Base-by-base conservation (phyloP, 1,140 invertebrate genomes). In the Arctopsyche grandis region DNA sequence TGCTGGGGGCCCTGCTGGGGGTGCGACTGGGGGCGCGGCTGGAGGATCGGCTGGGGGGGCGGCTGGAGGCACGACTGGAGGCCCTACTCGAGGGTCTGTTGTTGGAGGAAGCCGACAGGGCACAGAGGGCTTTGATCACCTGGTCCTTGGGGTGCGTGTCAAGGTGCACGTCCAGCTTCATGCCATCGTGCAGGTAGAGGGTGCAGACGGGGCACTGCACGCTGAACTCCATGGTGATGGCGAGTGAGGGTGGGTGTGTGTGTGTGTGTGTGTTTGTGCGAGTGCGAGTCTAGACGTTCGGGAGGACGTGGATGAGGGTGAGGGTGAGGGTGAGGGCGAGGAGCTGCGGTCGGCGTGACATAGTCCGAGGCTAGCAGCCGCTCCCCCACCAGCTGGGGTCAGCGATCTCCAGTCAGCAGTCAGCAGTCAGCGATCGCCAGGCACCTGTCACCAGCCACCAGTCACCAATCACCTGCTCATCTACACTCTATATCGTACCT, bases 91-190 rank as follows among this genome's bases (percentile, higher is more conserved):
- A 4, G 29, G 7, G 9, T 12, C 63, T 14, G 22, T 21, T 69
- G 22, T 9, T n/a, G 22, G 63, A 26, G 10, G 22, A 1, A 5
- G 21, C 29, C 48, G 87, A 85, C 26, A 88, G 78, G 79, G 52
- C 84, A 82, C 88, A 89, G 60, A 96, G 86, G n/a, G 94, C 94
- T 84, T 93, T 93, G 80, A 95, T 95, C 26, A 96, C 93, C 85
- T 95, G 93, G 84, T 95, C 94, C 85, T 95, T 95, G 22, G 94
- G 94, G 89, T 95, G 94, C 7, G 93, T 95, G 83, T 94, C 91
- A 84, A 96, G 89, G 86, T 95, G 94, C 79, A 90, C 91, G 83
- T 94, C 92, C 78, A 95, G 86, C 74, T 92, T 92, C 87, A 95
- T 95, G 38, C 94, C 94, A 86, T 93, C 93, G 80, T 94, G 91